Percentiles rank a stretch among this genome's conserved stretches.
Evolutionary conservation across 2,888 invertebrate species (phyloP).

Genomic region (Agonum fuliginosum): DNA sequence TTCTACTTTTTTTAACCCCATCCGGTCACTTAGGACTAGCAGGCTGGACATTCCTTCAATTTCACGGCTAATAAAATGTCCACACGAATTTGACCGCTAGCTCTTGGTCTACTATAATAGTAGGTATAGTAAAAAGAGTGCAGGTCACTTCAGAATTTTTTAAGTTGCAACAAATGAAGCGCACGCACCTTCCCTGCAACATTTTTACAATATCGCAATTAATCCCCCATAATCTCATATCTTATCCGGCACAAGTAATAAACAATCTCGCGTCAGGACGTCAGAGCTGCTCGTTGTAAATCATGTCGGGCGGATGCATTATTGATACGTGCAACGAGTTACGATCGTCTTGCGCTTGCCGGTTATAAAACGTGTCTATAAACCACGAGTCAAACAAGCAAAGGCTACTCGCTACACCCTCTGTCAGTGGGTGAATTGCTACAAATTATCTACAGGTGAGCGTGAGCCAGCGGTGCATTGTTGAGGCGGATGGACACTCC

Average conservation of each 20-base stretch:
- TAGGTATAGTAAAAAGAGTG: too few species aligned
- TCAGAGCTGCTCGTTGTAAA: slow-evolving; percentile 7
- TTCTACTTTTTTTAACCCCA: too few species aligned
- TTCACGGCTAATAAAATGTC: too few species aligned
- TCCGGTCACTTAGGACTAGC: too few species aligned
- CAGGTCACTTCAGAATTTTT: too few species aligned
- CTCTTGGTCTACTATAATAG: too few species aligned
- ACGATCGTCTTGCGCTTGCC: slow-evolving; percentile 27
- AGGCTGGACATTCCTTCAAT: too few species aligned
- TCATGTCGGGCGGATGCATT: slow-evolving; percentile 33
- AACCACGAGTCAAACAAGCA: slow-evolving; percentile 2
- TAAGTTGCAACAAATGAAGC: too few species aligned
- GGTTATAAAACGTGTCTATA: slow-evolving; percentile 44
- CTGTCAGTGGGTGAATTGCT: slow-evolving; percentile 39
- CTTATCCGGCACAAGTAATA: slow-evolving; percentile 8
- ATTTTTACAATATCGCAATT: neutral
- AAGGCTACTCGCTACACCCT: slow-evolving; percentile 40
- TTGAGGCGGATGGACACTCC: slow-evolving; percentile 13
- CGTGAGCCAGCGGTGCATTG: slow-evolving; percentile 18
- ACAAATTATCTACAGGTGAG: slow-evolving; percentile 40
- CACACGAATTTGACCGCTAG: too few species aligned
- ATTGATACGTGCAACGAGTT: slow-evolving; percentile 37
- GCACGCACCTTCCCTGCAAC: neutral
- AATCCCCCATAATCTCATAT: neutral
- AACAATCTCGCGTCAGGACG: neutral